phyloP scores from a whole-genome alignment of 2,113 vertebrate species.

The Epinephelus fuscoguttatus region DNA sequence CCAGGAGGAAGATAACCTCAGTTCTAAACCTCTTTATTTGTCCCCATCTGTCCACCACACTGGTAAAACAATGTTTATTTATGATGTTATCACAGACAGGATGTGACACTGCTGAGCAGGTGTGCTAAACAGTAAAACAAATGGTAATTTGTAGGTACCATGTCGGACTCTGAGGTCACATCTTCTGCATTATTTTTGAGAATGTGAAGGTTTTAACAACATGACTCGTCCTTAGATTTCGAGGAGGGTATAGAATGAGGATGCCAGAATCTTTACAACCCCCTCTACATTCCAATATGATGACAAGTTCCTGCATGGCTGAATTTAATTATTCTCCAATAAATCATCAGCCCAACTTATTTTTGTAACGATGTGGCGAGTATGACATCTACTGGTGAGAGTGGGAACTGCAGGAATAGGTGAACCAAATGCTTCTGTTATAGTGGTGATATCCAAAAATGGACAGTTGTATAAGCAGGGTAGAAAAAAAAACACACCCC shows the following conservation, averaged over 20 bases:
- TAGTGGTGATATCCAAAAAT: background rate
- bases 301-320: background rate
- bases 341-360: background rate
- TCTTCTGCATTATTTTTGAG: background rate
- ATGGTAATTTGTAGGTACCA: background rate
- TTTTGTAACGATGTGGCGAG: background rate
- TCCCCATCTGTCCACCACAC: background rate
- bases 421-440: background rate
- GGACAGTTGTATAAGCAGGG: background rate
- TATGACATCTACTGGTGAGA: constrained; percentile 45
- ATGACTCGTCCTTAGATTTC: no score
- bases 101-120: background rate
- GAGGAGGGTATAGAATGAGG: no score
- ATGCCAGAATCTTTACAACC: no score
- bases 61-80: background rate
- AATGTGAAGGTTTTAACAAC: background rate
- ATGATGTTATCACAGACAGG: background rate
- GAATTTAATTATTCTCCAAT: background rate
- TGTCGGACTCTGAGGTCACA: background rate
- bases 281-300: background rate
- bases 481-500: background rate
- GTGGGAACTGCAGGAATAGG: background rate
- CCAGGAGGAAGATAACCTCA: background rate
- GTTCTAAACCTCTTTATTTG: background rate
- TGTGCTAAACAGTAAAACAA: background rate